Evolutionary conservation across 2,113 vertebrate genomes (phyloP), one percentile per base, ranked within the genome.

Genomic region (Helogale parvula): DNA sequence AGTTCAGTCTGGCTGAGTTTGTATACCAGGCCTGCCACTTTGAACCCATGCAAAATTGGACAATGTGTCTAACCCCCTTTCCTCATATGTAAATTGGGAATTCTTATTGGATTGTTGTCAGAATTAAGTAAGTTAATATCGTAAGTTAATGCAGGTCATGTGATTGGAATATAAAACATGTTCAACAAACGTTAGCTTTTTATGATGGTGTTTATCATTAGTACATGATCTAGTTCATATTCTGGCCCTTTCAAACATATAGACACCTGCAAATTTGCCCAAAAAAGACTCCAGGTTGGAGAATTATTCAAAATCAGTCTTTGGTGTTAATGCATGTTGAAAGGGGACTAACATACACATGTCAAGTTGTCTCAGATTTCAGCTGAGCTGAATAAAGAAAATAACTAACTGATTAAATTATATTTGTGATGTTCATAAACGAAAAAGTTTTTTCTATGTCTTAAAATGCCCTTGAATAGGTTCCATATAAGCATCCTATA

Each of bases 381-480:
- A 94, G n/a, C 25, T 52, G 47, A 97, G 11, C 17, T 92, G 87
- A 95, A 65, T 89, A 89, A 95, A 95, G 35, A 77, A 93, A 95
- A 90, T 2, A 90, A 41, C 86, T 50, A 82, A 60, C 29, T 77
- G 21, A 80, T 83, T 87, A 31, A 72, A 69, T 76, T 41, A 66
- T 50, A 69, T 88, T 86, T 47, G 1, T 77, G 35, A 85, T 72
- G 9, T 54, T 95, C 23, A 88, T n/a, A n/a, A 65, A 93, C 88
- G 84, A 76, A 41, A 2, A 96, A 38, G 1, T 45, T 82, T 96
- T 94, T 21, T 45, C 15, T 87, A 92, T 10, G 93, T 7, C 47
- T 92, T 77, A 88, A 89, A 93, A 57, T n/a, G 21, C 7, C 65
- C 19, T 50, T 57, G 12, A 91, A 93, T 41, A 86, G 2, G 45